Percentiles rank a stretch among this genome's conserved stretches.
Evolutionary conservation across 2,113 vertebrate species (phyloP).

Genomic region (Typhlomys cinereus): DNA sequence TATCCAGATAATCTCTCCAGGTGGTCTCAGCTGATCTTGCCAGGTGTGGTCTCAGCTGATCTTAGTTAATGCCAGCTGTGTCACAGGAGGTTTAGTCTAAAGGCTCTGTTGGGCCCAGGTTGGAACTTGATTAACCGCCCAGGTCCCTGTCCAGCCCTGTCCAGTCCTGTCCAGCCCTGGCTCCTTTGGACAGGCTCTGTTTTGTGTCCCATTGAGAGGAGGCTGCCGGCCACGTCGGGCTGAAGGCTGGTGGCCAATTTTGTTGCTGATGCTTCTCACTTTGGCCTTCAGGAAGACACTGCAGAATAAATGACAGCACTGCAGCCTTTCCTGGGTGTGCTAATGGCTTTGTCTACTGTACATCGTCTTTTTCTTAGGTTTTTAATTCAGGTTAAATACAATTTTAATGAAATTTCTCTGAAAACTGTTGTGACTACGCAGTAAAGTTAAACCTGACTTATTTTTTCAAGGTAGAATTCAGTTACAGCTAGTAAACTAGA

Average conservation of each 20-base stretch:
- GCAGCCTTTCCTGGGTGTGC: neutral
- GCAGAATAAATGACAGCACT: fast-evolving
- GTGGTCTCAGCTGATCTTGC: too few species aligned
- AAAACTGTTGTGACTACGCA: neutral
- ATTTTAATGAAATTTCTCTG: slow-evolving; percentile 61
- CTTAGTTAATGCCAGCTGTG: too few species aligned
- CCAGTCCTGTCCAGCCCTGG: fast-evolving
- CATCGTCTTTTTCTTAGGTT: neutral
- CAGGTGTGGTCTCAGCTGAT: too few species aligned
- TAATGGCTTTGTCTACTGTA: neutral
- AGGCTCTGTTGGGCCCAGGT: fast-evolving
- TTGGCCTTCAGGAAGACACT: neutral
- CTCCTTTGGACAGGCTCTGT: neutral
- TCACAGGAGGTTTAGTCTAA: neutral
- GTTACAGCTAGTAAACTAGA: slow-evolving; percentile 62
- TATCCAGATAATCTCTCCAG: too few species aligned
- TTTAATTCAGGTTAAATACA: slow-evolving; percentile 59
- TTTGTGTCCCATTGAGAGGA: fast-evolving
- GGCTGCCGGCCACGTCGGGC: fast-evolving
- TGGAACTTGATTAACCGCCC: neutral
- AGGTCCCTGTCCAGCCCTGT: neutral
- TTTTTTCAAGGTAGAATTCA: slow-evolving; percentile 52
- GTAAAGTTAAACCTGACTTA: slow-evolving; percentile 58
- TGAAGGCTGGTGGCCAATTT: fast-evolving
- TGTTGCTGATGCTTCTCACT: fast-evolving